Evolutionary conservation across 2,113 vertebrate species (phyloP), one percentile per base, ranked within the genome.

Genomic region (Eulemur macaco): DNA sequence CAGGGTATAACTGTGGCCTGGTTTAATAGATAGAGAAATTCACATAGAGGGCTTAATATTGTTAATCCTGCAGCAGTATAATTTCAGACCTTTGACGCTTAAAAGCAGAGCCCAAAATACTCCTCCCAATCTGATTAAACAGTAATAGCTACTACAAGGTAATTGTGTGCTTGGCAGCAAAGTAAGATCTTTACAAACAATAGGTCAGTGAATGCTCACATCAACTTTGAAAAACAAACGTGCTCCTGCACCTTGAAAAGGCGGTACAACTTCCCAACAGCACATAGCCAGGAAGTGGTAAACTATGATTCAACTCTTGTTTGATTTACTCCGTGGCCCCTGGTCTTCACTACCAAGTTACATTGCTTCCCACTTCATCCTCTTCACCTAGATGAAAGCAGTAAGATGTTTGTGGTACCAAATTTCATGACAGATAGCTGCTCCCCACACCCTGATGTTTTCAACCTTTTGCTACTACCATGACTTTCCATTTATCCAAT

Each of bases 121-220:
- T 93, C n/a, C 45, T 90, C 45, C 54, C 52, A 37, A 91, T 95
- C 64, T 66, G 76, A 96, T 76, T 76, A 81, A 81, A 81, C 63
- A 50, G 60, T 77, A 85, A 56, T 23, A 93, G 45, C 56, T 58
- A 37, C 73, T 20, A 23, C 17, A 47, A 94, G 6, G 71, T 92
- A 88, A 66, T 25, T 86, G 11, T 3, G 13, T 71, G 64, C 39
- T 96, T 83, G 56, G 81, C 68, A 50, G 20, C 37, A 94, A 89
- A 86, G 80, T 80, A 95, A 93, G 21, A 94, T 85, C 31, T 91
- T 94, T 52, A 50, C 31, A 68, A 77, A 97, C 87, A 96, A 58
- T 69, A 86, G 39, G 78, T 74, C 81, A 60, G 64, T 90, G 90
- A 94, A n/a, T 84, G 27, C 17, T 89, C n/a, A 42, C 52, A 86